phyloP scores from a whole-genome alignment of 2,113 vertebrate species.

The Platanista minor region DNA sequence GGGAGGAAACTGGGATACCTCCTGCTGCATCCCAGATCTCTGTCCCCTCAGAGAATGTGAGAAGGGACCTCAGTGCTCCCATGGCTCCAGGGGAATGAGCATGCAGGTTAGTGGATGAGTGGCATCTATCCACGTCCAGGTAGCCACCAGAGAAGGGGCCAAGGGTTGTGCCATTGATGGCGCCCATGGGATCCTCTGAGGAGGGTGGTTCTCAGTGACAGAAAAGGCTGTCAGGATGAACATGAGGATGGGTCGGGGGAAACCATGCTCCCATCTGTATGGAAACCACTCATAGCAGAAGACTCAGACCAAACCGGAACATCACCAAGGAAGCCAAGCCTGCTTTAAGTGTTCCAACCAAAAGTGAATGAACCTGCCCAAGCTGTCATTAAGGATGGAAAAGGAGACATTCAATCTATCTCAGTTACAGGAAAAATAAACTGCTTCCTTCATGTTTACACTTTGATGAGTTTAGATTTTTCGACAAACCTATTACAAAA shows the following conservation, averaged over 20 bases:
- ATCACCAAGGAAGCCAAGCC: background rate
- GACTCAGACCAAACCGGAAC: background rate
- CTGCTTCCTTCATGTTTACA: background rate
- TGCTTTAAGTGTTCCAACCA: background rate
- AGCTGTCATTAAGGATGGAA: background rate
- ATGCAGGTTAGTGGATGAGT: background rate
- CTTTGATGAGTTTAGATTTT: background rate
- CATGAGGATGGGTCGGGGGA: background rate
- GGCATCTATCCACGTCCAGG: background rate
- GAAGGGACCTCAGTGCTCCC: background rate
- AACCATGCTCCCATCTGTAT: background rate
- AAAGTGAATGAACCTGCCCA: background rate
- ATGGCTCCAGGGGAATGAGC: background rate
- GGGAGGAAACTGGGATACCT: background rate
- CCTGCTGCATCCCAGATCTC: background rate
- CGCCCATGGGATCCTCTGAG: background rate
- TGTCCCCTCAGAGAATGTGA: no score
- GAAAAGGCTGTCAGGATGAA: background rate
- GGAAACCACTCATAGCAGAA: background rate
- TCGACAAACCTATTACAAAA: background rate
- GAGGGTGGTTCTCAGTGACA: background rate
- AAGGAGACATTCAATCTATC: background rate
- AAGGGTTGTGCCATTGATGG: background rate
- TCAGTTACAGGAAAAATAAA: background rate
- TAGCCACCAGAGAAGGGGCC: background rate